Evolutionary conservation across 2,113 vertebrate species (phyloP).

Genomic region (Chrysochloris asiatica): DNA sequence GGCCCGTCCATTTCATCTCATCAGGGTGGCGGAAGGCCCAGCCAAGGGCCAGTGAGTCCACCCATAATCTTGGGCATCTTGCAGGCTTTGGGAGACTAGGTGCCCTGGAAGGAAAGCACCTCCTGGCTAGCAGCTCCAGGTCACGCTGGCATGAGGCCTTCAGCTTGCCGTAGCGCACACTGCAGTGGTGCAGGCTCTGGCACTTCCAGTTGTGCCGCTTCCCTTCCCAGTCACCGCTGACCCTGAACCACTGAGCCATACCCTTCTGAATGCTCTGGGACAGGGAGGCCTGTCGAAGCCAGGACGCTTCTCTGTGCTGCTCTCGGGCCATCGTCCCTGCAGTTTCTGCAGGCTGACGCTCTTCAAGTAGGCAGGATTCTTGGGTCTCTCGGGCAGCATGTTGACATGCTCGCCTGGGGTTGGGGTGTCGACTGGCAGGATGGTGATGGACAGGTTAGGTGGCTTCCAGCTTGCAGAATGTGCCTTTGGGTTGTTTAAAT

Average conservation of each 20-base stretch:
- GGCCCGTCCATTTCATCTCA: constrained; percentile 89
- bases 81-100: constrained; percentile 89
- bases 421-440: constrained; percentile 86
- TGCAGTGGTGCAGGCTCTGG: constrained; percentile 95
- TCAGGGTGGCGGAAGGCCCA: constrained; percentile 93
- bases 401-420: constrained; percentile 45
- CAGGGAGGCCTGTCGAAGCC: constrained; percentile 92
- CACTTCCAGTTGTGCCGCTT: constrained; percentile 95
- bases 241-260: constrained; percentile 95
- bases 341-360: constrained; percentile 87
- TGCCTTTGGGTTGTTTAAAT: no score
- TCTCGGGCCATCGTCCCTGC: constrained; percentile 66
- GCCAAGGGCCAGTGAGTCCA: constrained; percentile 94
- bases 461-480: constrained; percentile 98
- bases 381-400: constrained; percentile 82
- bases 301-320: constrained; percentile 77
- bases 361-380: constrained; percentile 87
- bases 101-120: constrained; percentile 86
- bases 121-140: constrained; percentile 90
- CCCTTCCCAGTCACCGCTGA: constrained; percentile 91
- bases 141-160: constrained; percentile 93
- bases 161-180: constrained; percentile 94
- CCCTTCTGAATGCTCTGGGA: constrained; percentile 95
- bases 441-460: constrained; percentile 92
- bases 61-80: no score